phyloP scores from a whole-genome alignment of 2,888 invertebrate genomes.

The Athalia rosae region DNA sequence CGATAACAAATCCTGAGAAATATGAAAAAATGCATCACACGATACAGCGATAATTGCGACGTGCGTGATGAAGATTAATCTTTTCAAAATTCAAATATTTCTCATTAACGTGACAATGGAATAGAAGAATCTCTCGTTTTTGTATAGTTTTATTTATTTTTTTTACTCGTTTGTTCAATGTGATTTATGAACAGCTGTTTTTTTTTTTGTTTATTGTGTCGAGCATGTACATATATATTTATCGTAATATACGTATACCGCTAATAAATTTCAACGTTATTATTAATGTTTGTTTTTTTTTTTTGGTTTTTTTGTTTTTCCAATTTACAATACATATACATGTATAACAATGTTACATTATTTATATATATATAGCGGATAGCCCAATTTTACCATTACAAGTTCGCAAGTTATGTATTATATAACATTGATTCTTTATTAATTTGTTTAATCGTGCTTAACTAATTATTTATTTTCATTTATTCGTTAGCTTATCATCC shows the following conservation, averaged over 20 bases:
- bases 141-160: too few relatives aligned
- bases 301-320: neutral
- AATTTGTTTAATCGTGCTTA: neutral
- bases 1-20: too few relatives aligned
- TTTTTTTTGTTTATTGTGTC: too few relatives aligned
- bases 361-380: neutral
- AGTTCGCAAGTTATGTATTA: neutral
- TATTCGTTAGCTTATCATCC: too few relatives aligned
- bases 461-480: too few relatives aligned
- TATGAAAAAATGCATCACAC: too few relatives aligned
- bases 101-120: too few relatives aligned
- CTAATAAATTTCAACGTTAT: too few relatives aligned
- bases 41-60: too few relatives aligned
- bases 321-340: neutral
- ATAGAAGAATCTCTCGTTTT: too few relatives aligned
- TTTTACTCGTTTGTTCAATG: conserved; percentile 49
- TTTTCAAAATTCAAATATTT: too few relatives aligned
- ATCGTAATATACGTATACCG: neutral
- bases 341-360: neutral
- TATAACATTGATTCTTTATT: neutral
- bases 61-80: too few relatives aligned
- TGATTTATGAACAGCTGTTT: conserved; percentile 50
- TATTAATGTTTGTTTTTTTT: neutral
- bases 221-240: neutral
- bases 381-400: neutral